Conservation (phyloP, 1,140 invertebrate species). For the Panagrolaimus sp. region DNA sequence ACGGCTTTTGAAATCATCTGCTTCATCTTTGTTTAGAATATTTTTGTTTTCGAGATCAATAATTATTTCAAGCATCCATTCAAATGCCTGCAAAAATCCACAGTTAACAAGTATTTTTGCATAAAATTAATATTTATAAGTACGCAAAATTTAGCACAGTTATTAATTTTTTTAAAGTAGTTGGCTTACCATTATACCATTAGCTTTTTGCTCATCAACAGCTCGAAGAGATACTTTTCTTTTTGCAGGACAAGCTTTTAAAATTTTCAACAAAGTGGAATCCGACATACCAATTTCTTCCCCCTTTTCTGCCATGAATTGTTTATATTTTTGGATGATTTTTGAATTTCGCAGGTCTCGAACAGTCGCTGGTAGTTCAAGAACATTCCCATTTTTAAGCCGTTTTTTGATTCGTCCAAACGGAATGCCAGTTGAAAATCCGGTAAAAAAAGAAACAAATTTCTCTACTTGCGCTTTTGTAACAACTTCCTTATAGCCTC, state of each 20-base stretch:
- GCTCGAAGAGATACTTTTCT: neutral
- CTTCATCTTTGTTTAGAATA: neutral
- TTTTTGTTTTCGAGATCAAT: neutral
- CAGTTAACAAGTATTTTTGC: too few relatives aligned
- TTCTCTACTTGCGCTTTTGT: neutral
- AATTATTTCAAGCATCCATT: neutral
- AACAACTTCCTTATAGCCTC: neutral
- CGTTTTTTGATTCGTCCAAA: neutral
- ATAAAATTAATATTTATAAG: too few relatives aligned
- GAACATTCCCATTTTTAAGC: neutral
- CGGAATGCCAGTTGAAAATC: neutral
- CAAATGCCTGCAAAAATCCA: neutral
- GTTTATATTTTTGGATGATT: neutral
- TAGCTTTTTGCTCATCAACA: neutral
- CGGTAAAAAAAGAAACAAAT: neutral
- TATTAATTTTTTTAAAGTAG: too few relatives aligned
- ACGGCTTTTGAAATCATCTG: neutral
- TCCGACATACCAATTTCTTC: neutral
- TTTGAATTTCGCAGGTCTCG: neutral
- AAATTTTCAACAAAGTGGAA: neutral
- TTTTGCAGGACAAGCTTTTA: neutral
- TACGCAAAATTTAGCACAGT: neutral
- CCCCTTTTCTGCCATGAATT: neutral
- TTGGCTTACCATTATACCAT: neutral
- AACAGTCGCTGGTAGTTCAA: neutral